Evolutionary conservation across 2,888 invertebrate species (phyloP), one percentile per base, ranked within the genome.

Genomic region (Ochropacha duplaris): DNA sequence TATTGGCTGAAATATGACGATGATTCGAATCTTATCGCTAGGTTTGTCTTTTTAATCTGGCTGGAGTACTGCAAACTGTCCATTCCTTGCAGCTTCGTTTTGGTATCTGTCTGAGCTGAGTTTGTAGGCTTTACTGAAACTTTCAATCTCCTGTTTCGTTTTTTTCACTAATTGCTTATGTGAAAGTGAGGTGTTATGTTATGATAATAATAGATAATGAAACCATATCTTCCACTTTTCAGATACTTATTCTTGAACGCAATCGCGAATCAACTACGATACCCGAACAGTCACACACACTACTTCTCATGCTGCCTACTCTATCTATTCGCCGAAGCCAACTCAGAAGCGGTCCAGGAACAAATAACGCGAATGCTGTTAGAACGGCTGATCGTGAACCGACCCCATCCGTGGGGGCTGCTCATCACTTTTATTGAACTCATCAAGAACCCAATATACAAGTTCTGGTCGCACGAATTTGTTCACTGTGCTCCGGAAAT

Each of bases 401-500:
- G 99, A 54, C 99, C 99, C 4, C 99, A 99, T 90, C 99, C 99
- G 0, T 99, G 99, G 99, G 99, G 99, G 14, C 93, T 99, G 51
- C 94, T 99, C 39, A 99, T 99, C 69, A 99, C 99, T 0, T 99
- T 99, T 90, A 99, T 99, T 69, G 99, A 99, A 86, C 94, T 99
- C 62, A 99, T 99, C 79, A 99, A 99, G 88, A 99, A 99, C 93
- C 99, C 98, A 6, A 96, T 96, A 24, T 99, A 99, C 94, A 98
- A 99, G 88, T 99, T 99, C 92, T 99, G 99, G 99, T 96, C 96
- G 67, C 99, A 99, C 81, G 99, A 99, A 81, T 99, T 99, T 92
- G 99, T 99, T 1, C 98, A 99, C 82, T 99, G 99, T 89, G 99
- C 99, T 22, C 99, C 99, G 1, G 99, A 99, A 93, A 99, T 99